These are phyloP conservation scores for Platysteira castanea DNA, from an alignment of 2,113 vertebrate species.

Conservation along the genomic window DNA sequence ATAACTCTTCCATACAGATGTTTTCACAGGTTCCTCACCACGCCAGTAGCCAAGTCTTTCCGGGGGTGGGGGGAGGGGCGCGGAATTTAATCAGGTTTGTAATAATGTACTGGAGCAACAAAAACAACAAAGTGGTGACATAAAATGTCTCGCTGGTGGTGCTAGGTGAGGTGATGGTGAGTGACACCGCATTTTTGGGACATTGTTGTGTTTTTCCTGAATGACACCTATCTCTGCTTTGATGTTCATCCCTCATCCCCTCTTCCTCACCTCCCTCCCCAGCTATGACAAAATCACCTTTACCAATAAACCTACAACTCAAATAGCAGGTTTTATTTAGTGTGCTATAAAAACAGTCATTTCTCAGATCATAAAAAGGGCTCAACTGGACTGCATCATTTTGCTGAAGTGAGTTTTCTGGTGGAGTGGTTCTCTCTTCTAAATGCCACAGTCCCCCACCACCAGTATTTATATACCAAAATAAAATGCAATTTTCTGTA, in stretches of 20 bases:
- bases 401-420: conserved; percentile 59
- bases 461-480: conserved; percentile 53
- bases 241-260: neutral
- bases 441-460: neutral
- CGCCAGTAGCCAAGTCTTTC: neutral
- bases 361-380: conserved; percentile 74
- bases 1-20: neutral
- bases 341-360: conserved; percentile 70
- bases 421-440: conserved; percentile 1
- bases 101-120: neutral
- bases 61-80: fast-evolving
- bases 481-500: conserved; percentile 62
- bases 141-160: neutral
- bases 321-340: conserved; percentile 74
- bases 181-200: neutral
- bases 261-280: neutral
- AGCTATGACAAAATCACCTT: conserved; percentile 6
- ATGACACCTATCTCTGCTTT: neutral
- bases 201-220: neutral
- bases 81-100: neutral
- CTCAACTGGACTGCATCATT: conserved; percentile 59
- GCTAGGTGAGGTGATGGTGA: neutral
- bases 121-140: neutral
- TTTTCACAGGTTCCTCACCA: neutral
- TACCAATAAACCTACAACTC: conserved; percentile 62